Conservation (phyloP, 2,113 vertebrate genomes). For the Pogona vitticeps region DNA sequence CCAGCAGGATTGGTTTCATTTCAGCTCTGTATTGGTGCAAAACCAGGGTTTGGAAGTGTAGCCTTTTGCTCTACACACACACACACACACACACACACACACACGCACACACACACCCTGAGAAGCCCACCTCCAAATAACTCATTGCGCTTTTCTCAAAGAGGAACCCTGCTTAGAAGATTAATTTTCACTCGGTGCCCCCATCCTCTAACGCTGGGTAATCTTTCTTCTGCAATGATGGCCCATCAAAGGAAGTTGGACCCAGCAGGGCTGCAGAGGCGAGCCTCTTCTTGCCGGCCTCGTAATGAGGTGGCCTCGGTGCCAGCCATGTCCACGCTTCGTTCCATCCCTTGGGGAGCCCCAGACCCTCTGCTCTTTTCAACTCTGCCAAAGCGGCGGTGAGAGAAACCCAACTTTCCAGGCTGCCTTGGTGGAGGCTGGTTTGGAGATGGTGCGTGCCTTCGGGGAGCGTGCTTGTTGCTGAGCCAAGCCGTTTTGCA, state of each 20-base stretch:
- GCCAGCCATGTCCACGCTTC: background rate
- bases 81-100: background rate
- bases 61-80: background rate
- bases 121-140: too few species aligned
- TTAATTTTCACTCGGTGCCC: fast-evolving
- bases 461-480: background rate
- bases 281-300: fast-evolving
- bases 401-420: background rate
- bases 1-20: slow-evolving; percentile 50
- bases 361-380: background rate
- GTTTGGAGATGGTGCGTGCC: background rate
- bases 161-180: too few species aligned
- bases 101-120: background rate
- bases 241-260: background rate
- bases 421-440: background rate
- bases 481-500: background rate
- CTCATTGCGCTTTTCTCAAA: background rate
- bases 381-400: too few species aligned
- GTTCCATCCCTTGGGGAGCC: fast-evolving
- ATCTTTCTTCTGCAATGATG: background rate
- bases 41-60: slow-evolving; percentile 33
- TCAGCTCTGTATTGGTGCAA: slow-evolving; percentile 50
- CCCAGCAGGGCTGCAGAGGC: background rate
- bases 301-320: background rate
- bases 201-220: fast-evolving